Evolutionary conservation across 1,140 invertebrate genomes (phyloP).

Genomic region (Wasmannia auropunctata): DNA sequence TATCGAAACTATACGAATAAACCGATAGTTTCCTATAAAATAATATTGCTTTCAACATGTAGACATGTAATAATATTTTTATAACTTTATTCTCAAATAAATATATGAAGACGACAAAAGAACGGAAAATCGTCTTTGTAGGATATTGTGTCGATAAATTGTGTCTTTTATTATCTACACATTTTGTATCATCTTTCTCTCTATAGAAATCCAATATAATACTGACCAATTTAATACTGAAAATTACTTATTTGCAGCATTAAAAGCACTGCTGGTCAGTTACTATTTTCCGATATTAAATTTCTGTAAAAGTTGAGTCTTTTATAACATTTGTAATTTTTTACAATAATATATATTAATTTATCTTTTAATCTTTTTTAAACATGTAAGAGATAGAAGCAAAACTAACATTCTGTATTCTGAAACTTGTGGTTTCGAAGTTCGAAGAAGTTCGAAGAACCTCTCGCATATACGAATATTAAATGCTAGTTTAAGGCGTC

Average conservation of each 20-base stretch:
- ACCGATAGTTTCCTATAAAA: neutral
- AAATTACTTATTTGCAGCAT: too few species aligned
- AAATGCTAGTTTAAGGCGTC: neutral
- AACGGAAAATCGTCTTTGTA: neutral
- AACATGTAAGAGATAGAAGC: neutral
- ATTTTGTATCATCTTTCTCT: too few species aligned
- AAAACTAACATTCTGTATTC: neutral
- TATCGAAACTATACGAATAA: neutral
- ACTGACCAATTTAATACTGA: too few species aligned
- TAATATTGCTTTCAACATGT: neutral
- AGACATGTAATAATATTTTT: conserved; percentile 9
- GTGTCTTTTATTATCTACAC: conserved; percentile 10
- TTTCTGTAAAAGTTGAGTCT: too few species aligned
- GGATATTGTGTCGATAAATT: neutral
- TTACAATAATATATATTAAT: neutral
- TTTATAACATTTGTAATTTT: neutral
- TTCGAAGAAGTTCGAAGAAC: neutral
- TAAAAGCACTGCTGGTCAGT: too few species aligned
- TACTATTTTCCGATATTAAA: too few species aligned
- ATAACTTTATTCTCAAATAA: neutral
- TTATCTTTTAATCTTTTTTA: neutral
- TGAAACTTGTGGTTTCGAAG: neutral
- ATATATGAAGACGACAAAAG: neutral
- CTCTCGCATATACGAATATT: neutral
- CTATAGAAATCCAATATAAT: too few species aligned